Base-by-base conservation (phyloP, 1,140 invertebrate species). In the Temnothorax curvispinosus region DNA sequence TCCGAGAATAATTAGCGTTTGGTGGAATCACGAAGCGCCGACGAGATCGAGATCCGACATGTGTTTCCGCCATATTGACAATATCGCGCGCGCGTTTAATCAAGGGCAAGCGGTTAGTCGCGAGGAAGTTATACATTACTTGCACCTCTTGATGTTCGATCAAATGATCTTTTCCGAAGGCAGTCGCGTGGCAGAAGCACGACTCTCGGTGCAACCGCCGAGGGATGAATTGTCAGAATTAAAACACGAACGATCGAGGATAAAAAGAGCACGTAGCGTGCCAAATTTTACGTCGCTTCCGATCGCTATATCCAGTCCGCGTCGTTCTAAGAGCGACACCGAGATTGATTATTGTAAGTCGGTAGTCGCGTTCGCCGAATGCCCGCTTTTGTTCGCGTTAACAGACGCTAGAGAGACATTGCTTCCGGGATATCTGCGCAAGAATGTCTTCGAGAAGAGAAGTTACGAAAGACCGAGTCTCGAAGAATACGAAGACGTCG, bases 401-500 rank as follows among this genome's bases (percentile, higher is more conserved):
- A 87, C 90, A 44, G 87, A 92, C 52, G 41, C 60, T 4, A 74
- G 87, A 13, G 90, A 92, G 75, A 69, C 91, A 47, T 56, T 91
- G 38, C 38, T 69, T 5, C 89, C 89, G 0, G 81, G 87, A 47
- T 90, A 90, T 41, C 74, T 90, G 56, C 9, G 50, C 13, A 8
- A 78, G 41, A 86, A 86, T 50, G 60, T 90, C n/a, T 81, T 78
- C 27, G 1, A 21, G 13, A 38, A 4, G 38, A 52, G 72, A 56
- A 21, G 6, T 54, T 76, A 72, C 9, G 56, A n/a, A n/a, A 56
- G 65, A 74, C 8, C 35, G 62, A 77, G 75, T 60, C 71, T 93
- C 58, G 80, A 90, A 8, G 91, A 93, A 72, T 92, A 92, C 72
- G 89, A 87, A 41, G 87, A 91, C 18, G 87, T 90, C 6, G 90